A percentile compares a stretch with the other conserved stretches of the same genome.
Evolutionary conservation across 1,140 invertebrate species (phyloP).

Genomic region (Zophobas morio): DNA sequence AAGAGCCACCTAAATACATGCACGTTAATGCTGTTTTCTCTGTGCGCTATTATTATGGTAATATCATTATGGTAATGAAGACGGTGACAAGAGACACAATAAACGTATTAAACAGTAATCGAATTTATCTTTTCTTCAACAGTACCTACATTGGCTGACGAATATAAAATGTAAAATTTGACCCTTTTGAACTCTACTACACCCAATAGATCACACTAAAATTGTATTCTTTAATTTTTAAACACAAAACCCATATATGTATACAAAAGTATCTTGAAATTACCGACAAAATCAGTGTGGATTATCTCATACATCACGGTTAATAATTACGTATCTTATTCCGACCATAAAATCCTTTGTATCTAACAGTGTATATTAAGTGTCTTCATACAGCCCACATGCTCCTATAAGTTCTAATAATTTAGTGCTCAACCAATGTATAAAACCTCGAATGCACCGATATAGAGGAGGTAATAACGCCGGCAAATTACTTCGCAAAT

Average conservation of each 20-base stretch:
- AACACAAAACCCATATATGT: no score
- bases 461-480: constrained; percentile 18
- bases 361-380: constrained; percentile 13
- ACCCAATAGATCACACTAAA: no score
- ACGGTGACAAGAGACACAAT: constrained; percentile 39
- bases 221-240: no score
- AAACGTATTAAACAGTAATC: constrained; percentile 33
- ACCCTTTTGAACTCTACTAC: no score
- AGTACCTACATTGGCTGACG: constrained; percentile 2
- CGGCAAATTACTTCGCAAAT: constrained; percentile 36
- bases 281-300: no score
- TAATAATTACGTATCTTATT: not conserved
- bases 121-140: constrained; percentile 10
- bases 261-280: no score
- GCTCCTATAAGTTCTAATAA: constrained; percentile 8
- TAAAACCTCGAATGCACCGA: constrained; percentile 18
- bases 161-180: constrained; percentile 3
- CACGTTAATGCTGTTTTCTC: constrained; percentile 21
- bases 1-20: constrained; percentile 22
- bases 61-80: constrained; percentile 36
- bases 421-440: constrained; percentile 24
- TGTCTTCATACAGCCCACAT: constrained; percentile 21
- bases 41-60: constrained; percentile 34
- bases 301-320: no score
- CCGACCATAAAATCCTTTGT: not conserved